Evolutionary conservation across 2,797 vertebrate genomes (phyloP), one percentile per base, ranked within the genome.

Genomic region (Syndactyla subalaris): DNA sequence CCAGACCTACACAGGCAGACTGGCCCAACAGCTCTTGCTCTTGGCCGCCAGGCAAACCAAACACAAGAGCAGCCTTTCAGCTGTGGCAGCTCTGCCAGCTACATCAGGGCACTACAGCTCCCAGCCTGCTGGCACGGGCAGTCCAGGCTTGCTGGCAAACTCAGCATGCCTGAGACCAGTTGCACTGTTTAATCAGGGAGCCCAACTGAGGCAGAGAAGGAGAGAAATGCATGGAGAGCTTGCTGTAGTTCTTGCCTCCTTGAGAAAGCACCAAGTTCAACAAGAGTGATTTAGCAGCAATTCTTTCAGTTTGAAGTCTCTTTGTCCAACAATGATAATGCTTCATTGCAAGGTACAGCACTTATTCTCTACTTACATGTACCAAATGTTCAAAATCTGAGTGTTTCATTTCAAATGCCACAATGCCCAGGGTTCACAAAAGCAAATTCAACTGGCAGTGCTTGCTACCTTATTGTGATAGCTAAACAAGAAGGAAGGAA

Each of bases 21-120:
- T 52, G 73, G 67, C 51, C 92, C 30, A 85, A 15, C 70, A 92
- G 52, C 70, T 34, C 79, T 77, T 38, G 22, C 58, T 34, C 72
- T 83, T 77, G 73, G 83, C 85, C 16, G 18, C 68, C 55, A 45
- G 52, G 90, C 82, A 96, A 95, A 34, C 39, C 68, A 83, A 96
- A 89, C 73, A 80, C 13, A 0, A 30, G 79, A 76, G 72, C 55
- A 77, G 57, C 85, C 45, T 41, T 51, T 48, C 83, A 86, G 91
- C 65, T 41, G 1, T 76, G 13, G 51, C 75, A 78, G 26, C 26
- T 45, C 81, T 85, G 78, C 74, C 94, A 84, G 77, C 3, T 6
- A 17, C 30, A 55, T 2, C 2, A 12, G 32, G 38, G 55, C 6
- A 39, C 38, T 29, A 2, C 74, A 72, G 78, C 71, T 92, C 78